phyloP scores from a whole-genome alignment of 92 coral and sea anemone species.

The Porites evermanni region DNA sequence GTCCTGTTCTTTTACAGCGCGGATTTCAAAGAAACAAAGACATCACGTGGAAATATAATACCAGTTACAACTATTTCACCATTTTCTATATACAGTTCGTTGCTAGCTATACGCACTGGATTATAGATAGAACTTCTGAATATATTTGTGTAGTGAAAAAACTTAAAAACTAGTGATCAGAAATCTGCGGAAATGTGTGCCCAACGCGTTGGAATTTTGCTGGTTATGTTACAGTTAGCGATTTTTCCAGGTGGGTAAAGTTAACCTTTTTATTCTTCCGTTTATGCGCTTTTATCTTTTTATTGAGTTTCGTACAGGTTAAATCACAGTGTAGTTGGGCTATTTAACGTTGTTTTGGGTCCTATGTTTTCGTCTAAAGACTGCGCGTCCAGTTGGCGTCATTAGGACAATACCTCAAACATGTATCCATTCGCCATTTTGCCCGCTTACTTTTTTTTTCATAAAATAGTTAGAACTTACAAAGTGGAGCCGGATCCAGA shows the following conservation, averaged over 20 bases:
- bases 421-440: no score
- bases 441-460: no score
- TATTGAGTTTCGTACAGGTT: background rate
- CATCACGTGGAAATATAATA: constrained; percentile 23
- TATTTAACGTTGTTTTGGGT: background rate
- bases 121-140: background rate
- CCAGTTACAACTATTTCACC: background rate
- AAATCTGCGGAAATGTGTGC: constrained; percentile 20
- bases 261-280: background rate
- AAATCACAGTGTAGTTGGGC: background rate
- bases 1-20: background rate
- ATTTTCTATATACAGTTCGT: background rate
- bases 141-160: background rate
- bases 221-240: constrained; percentile 10
- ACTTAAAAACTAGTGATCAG: constrained; percentile 1
- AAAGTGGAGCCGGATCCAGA: no score
- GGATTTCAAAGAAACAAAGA: constrained; percentile 47
- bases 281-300: background rate
- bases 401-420: no score
- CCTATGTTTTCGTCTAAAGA: no score
- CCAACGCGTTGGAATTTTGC: constrained; percentile 1
- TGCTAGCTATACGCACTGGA: background rate
- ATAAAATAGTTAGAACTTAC: no score
- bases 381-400: no score
- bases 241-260: constrained; percentile 26